phyloP scores from a whole-genome alignment of 2,888 invertebrate species.

The Brachypalpus laphriformis region DNA sequence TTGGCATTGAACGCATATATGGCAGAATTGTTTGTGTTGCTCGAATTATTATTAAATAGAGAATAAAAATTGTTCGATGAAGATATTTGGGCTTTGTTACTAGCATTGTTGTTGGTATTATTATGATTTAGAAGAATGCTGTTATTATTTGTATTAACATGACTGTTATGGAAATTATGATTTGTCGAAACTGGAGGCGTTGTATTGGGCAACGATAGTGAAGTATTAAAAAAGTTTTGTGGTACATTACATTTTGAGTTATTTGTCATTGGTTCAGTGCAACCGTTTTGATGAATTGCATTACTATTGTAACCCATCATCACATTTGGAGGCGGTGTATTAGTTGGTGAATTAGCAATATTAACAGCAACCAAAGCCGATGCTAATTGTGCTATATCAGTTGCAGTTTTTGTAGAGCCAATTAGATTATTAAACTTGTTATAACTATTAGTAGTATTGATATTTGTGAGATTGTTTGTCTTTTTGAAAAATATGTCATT shows the following conservation, averaged over 20 bases:
- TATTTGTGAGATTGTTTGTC: constrained; percentile 34
- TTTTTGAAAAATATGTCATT: constrained; percentile 54
- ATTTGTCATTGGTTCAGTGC: constrained; percentile 20
- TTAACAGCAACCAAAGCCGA: constrained; percentile 29
- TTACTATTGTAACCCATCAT: constrained; percentile 27
- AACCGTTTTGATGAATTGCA: constrained; percentile 19
- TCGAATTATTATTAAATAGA: constrained; percentile 73
- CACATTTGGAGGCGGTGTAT: constrained; percentile 34
- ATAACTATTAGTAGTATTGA: constrained; percentile 39
- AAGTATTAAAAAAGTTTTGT: constrained; percentile 40
- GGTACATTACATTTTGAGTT: constrained; percentile 37
- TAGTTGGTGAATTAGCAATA: constrained; percentile 22
- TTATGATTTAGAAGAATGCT: constrained; percentile 1
- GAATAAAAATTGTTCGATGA: constrained; percentile 70
- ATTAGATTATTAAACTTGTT: constrained; percentile 41
- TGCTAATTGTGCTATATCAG: constrained; percentile 31
- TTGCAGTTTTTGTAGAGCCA: constrained; percentile 35
- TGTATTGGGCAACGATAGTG: constrained; percentile 17
- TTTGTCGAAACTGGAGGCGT: constrained; percentile 19
- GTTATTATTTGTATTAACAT: constrained; percentile 1
- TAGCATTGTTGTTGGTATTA: constrained; percentile 17
- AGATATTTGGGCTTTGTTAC: constrained; percentile 55
- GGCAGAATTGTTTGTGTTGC: constrained; percentile 62
- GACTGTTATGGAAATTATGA: constrained; percentile 28
- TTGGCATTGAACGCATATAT: constrained; percentile 61